A percentile compares a stretch with the other conserved stretches of the same genome.
phyloP scores from a whole-genome alignment of 2,797 vertebrate genomes.

The Neosilurus mollespiculum region DNA sequence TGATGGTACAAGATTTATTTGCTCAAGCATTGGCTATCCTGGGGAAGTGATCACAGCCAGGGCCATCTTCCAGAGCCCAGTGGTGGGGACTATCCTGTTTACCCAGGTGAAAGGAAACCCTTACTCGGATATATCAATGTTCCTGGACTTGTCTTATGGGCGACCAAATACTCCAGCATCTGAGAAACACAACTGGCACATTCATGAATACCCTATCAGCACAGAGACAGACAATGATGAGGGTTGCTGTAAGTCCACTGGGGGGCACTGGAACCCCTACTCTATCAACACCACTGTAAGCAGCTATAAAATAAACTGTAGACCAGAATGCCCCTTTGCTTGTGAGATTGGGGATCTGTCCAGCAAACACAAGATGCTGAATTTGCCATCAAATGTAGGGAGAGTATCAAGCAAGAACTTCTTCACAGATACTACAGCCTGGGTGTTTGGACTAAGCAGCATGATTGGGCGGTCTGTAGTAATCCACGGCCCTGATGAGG shows the following conservation, averaged over 20 bases:
- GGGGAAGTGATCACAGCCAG: constrained; percentile 67
- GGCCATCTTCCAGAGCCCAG: constrained; percentile 67
- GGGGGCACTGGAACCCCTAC: constrained; percentile 77
- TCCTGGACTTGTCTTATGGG: constrained; percentile 71
- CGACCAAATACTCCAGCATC: constrained; percentile 57
- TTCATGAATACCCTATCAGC: constrained; percentile 74
- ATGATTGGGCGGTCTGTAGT: constrained; percentile 75
- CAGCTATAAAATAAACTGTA: constrained; percentile 69
- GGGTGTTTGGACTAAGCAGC: constrained; percentile 59
- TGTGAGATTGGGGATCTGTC: constrained; percentile 79
- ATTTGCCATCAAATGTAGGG: constrained; percentile 56
- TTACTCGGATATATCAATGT: constrained; percentile 76
- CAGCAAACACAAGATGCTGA: constrained; percentile 65
- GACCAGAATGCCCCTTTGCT: constrained; percentile 63
- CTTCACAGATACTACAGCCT: constrained; percentile 76
- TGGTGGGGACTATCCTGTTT: constrained; percentile 75
- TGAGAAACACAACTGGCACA: constrained; percentile 76
- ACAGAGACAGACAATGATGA: constrained; percentile 70
- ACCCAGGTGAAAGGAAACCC: constrained; percentile 69
- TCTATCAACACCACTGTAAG: constrained; percentile 53
- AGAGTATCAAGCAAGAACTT: constrained; percentile 66
- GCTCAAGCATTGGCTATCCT: constrained; percentile 71
- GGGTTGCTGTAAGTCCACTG: constrained; percentile 65
- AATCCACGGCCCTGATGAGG: constrained; percentile 65
- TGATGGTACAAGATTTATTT: constrained; percentile 63